Evolutionary conservation across 37 sponge, comb jelly and placozoan genomes (phyloP).

Genomic region (Ianthella basta): DNA sequence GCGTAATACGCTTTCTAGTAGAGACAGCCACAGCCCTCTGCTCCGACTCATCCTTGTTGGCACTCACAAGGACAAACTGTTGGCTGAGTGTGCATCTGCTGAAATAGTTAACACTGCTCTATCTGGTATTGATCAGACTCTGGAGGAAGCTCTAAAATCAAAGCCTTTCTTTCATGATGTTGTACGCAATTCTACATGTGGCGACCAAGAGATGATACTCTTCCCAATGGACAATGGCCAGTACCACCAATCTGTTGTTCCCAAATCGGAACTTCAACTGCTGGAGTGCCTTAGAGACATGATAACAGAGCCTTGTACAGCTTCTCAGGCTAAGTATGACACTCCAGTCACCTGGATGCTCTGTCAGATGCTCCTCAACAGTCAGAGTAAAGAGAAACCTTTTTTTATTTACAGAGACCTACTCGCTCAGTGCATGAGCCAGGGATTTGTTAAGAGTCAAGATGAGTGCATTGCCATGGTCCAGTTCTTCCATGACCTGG

Average conservation of each 20-base stretch:
- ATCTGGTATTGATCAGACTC: background rate
- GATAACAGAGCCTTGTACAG: background rate
- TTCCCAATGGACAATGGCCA: background rate
- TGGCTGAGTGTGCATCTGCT: too few relatives aligned
- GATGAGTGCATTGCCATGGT: slow-evolving; percentile 13
- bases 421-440: background rate
- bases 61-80: slow-evolving; percentile 4
- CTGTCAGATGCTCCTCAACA: slow-evolving; percentile 1
- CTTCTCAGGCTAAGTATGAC: background rate
- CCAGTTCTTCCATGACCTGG: slow-evolving; percentile 16
- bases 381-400: background rate
- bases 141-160: background rate
- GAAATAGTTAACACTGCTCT: too few relatives aligned
- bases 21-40: background rate
- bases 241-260: background rate
- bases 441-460: background rate
- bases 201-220: background rate
- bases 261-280: background rate
- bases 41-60: background rate
- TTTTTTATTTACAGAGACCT: background rate
- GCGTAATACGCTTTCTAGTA: too few relatives aligned
- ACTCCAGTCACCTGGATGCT: slow-evolving; percentile 7
- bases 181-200: background rate
- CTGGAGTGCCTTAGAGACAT: background rate
- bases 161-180: background rate